A percentile compares a stretch with the other conserved stretches of the same genome.
These are phyloP conservation scores for Cotesia vestalis DNA, from an alignment of 1,140 invertebrate genomes.

Conservation along the genomic window DNA sequence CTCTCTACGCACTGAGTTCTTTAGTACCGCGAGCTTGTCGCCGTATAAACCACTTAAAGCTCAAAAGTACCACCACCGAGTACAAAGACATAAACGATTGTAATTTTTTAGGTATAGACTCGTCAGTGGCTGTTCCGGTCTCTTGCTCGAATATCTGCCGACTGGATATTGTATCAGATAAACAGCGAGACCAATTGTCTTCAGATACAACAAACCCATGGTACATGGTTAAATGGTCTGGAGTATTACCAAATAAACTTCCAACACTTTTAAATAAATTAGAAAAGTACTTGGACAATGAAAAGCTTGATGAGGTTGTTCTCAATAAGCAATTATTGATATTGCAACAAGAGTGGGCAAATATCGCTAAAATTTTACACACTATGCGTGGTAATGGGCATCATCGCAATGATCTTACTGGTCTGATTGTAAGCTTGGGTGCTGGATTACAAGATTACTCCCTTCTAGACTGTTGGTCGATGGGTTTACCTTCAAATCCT, in stretches of 20 bases:
- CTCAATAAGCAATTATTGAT: conserved; percentile 60
- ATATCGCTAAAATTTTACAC: conserved; percentile 61
- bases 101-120: conserved; percentile 64
- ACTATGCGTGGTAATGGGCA: conserved; percentile 57
- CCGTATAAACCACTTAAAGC: conserved; percentile 45
- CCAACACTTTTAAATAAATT: conserved; percentile 62
- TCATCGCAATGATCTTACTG: conserved; percentile 52
- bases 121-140: conserved; percentile 60
- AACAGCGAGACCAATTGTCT: conserved; percentile 48
- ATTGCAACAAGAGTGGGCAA: conserved; percentile 64
- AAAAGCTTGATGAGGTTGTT: conserved; percentile 58
- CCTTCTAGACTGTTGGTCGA: conserved; percentile 61
- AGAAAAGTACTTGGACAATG: conserved; percentile 63
- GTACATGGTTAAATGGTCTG: conserved; percentile 58
- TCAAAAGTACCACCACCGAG: conserved; percentile 49
- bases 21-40: conserved; percentile 61
- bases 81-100: conserved; percentile 57
- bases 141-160: conserved; percentile 59
- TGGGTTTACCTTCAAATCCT: conserved; percentile 60
- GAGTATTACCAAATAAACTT: conserved; percentile 58
- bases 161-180: conserved; percentile 59
- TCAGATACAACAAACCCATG: conserved; percentile 45
- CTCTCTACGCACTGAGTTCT: conserved; percentile 58
- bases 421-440: conserved; percentile 62
- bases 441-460: conserved; percentile 61